Evolutionary conservation across 2,797 vertebrate species (phyloP).

Genomic region (Spinibarbus caldwelli): DNA sequence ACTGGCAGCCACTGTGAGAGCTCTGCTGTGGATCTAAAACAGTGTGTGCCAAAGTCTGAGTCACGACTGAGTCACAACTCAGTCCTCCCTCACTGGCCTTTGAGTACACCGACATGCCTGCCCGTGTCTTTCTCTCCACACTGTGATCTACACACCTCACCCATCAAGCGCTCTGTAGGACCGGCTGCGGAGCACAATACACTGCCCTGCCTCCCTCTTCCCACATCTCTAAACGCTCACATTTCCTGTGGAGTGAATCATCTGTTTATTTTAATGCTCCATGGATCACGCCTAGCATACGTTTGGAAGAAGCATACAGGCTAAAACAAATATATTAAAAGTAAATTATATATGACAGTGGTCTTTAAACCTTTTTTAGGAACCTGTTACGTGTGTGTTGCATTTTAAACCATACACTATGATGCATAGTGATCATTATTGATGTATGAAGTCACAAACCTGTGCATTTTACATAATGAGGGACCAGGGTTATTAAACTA

Average conservation of each 20-base stretch:
- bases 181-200: constrained; percentile 36
- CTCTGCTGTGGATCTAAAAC: constrained; percentile 39
- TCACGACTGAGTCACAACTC: constrained; percentile 57
- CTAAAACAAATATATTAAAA: background rate
- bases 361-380: background rate
- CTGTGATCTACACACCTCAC: constrained; percentile 10
- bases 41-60: constrained; percentile 40
- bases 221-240: constrained; percentile 33
- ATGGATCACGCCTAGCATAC: background rate
- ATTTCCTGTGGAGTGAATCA: constrained; percentile 36
- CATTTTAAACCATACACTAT: background rate
- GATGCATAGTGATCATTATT: background rate
- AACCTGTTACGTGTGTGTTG: background rate
- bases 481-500: background rate
- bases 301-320: background rate
- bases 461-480: background rate
- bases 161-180: constrained; percentile 27
- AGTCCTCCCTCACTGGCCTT: constrained; percentile 48
- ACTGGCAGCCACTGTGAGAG: constrained; percentile 36
- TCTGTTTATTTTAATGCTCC: constrained; percentile 12
- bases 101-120: constrained; percentile 37
- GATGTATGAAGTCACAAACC: background rate
- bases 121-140: constrained; percentile 2
- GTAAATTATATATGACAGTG: background rate
- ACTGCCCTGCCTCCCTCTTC: background rate